Evolutionary conservation across 1,140 invertebrate species (phyloP).

Genomic region (Camponotus vicinus): DNA sequence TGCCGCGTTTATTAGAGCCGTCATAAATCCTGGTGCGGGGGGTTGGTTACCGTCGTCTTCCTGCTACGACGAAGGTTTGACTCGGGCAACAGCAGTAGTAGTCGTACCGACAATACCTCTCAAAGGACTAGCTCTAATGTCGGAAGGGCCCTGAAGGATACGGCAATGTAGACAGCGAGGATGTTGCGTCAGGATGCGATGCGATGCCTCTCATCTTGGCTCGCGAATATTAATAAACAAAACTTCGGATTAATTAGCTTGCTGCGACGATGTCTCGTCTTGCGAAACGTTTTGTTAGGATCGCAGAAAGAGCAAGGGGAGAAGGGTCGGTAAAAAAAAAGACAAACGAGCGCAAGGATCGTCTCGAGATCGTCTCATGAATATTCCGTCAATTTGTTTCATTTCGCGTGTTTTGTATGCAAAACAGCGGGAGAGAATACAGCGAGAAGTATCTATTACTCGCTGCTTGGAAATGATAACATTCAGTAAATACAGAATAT

Average conservation of each 20-base stretch:
- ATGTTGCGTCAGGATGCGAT: slow-evolving; percentile 15
- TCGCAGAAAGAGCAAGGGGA: background rate
- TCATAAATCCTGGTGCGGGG: slow-evolving; percentile 61
- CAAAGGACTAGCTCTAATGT: slow-evolving; percentile 67
- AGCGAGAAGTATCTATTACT: slow-evolving; percentile 13
- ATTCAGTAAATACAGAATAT: background rate
- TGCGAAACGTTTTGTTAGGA: slow-evolving; percentile 18
- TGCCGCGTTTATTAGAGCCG: slow-evolving; percentile 60
- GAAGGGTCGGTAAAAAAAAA: background rate
- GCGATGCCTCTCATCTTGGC: background rate
- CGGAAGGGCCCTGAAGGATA: slow-evolving; percentile 62
- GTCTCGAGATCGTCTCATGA: slow-evolving; percentile 57
- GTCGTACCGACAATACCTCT: slow-evolving; percentile 34
- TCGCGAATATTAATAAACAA: slow-evolving; percentile 48
- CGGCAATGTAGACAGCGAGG: slow-evolving; percentile 3
- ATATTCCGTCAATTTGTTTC: slow-evolving; percentile 61
- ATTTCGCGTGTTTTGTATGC: slow-evolving; percentile 40
- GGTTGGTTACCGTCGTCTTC: slow-evolving; percentile 42
- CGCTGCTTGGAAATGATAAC: slow-evolving; percentile 23
- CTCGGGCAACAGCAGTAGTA: slow-evolving; percentile 26
- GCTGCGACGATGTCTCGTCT: background rate
- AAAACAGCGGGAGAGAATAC: slow-evolving; percentile 19
- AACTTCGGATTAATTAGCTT: slow-evolving; percentile 38
- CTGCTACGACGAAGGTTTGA: slow-evolving; percentile 67
- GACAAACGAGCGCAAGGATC: background rate